phyloP scores from a whole-genome alignment of 2,797 vertebrate genomes.

The Schizopygopsis pylzovi region DNA sequence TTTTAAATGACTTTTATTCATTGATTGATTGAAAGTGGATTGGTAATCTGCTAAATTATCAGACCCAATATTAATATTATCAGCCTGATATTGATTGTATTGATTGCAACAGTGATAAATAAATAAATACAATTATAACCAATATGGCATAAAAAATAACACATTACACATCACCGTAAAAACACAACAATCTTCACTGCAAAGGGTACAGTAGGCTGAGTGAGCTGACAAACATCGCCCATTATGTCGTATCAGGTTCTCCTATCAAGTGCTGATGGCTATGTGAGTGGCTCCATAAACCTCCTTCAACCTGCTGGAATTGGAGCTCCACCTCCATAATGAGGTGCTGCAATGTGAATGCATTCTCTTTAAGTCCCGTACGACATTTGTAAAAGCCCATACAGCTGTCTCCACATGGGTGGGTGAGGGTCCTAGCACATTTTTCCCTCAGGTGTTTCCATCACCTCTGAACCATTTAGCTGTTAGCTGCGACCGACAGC shows the following conservation, averaged over 20 bases:
- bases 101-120: not conserved
- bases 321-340: conserved; percentile 42
- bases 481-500: conserved; percentile 21
- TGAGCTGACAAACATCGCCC: not conserved
- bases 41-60: not conserved
- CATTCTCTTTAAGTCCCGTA: conserved; percentile 9
- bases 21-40: not conserved
- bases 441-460: conserved; percentile 13
- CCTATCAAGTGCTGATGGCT: not conserved
- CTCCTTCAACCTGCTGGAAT: conserved; percentile 13
- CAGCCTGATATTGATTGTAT: too few species aligned
- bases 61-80: not conserved
- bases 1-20: not conserved
- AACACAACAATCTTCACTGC: not conserved
- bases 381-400: conserved; percentile 34
- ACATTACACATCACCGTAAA: not conserved
- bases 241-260: not conserved
- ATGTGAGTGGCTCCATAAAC: conserved; percentile 25
- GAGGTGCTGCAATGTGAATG: conserved; percentile 24
- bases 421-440: not conserved
- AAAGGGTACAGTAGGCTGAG: not conserved
- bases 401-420: conserved; percentile 28
- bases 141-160: not conserved
- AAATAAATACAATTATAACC: not conserved
- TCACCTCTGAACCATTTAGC: conserved; percentile 41